Base-by-base conservation (phyloP, 2,113 vertebrate species). In the Apeltes quadracus region DNA sequence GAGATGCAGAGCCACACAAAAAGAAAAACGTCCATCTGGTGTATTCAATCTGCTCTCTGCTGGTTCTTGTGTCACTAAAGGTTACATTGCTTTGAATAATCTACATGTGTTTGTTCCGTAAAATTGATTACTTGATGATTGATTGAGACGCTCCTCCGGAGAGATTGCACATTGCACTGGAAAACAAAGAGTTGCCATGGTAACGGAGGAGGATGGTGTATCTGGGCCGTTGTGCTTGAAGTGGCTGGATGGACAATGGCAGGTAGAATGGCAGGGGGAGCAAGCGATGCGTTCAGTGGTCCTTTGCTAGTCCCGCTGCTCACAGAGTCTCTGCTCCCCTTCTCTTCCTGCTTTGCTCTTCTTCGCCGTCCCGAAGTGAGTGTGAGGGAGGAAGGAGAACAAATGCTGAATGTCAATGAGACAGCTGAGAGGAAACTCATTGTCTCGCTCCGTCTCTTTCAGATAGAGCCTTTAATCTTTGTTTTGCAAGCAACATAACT, bases 361-460 rank as follows among this genome's bases (percentile, higher is more conserved):
- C 77, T 81, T 89, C 83, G 78, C 86, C 73, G 58, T 86, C 80
- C 86, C 72, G 72, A 81, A 88, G 88, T 61, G 82, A 85, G 87
- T 88, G 80, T 88, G 88, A 92, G 91, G 81, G 81, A 84, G 74
- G 55, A 29, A 83, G 59, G 74, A 86, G 85, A 87, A 90, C 87
- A 83, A 87, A 87, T 78, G 18, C 80, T 85, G 92, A 89, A 94
- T 94, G 57, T 92, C 82, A 94, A 93, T 93, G 87, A 93, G 87
- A 88, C 63, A 70, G 64, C 66, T 72, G 71, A 88, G 78, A 69
- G 82, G 70, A 80, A 85, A 83, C 82, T 82, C 53, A 78, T 82
- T 78, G 83, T 84, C 83, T 89, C 27, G n/a, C 69, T 72, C 77
- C 66, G 43, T 76, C 75, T 85, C 61, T 66, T 69, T 72, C 57